Percentiles rank a stretch among this genome's conserved stretches.
Conservation (phyloP, 2,888 invertebrate species). For the Macaria notata region DNA sequence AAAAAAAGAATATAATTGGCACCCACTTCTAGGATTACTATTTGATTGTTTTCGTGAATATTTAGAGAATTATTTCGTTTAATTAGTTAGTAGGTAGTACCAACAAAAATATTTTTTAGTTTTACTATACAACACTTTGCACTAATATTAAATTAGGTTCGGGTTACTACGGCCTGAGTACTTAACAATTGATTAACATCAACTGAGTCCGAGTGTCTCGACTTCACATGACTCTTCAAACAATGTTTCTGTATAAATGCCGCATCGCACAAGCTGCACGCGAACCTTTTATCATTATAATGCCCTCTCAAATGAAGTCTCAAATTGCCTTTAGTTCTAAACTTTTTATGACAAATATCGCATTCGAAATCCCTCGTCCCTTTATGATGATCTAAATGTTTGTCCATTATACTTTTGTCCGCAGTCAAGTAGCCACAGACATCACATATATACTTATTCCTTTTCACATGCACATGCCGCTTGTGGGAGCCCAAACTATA, state of each 20-base stretch:
- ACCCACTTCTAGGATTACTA: no score
- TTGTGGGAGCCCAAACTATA: not conserved
- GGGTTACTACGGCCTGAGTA: no score
- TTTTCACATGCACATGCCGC: not conserved
- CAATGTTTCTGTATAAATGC: constrained; percentile 8
- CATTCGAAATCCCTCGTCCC: not conserved
- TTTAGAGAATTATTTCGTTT: no score
- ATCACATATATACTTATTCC: not conserved
- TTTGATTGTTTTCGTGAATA: no score
- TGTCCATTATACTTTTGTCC: not conserved
- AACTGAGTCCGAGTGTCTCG: not conserved
- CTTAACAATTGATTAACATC: no score
- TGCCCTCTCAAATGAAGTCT: not conserved
- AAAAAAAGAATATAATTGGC: no score
- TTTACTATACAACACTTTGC: no score
- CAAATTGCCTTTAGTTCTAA: not conserved
- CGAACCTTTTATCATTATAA: constrained; percentile 1
- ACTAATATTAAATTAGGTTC: no score
- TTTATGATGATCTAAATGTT: not conserved
- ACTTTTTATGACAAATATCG: not conserved
- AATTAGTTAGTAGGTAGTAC: no score
- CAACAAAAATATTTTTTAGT: no score
- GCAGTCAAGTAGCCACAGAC: not conserved
- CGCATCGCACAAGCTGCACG: not conserved
- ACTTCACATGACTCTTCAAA: not conserved